Conservation (phyloP, 1,140 invertebrate genomes). For the Condylostylus longicornis region DNA sequence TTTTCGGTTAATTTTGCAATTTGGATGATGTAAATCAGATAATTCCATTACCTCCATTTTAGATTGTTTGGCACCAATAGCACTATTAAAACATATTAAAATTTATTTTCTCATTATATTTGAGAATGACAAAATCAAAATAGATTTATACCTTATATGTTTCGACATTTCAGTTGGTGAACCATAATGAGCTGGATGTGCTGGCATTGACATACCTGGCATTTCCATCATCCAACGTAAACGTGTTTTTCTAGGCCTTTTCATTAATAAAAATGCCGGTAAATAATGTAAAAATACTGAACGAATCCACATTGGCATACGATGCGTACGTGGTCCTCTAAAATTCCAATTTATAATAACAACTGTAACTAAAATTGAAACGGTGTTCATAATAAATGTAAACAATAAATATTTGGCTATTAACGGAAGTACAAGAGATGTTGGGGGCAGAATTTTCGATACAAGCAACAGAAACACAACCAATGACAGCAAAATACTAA, state of each 20-base stretch:
- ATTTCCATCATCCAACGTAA: constrained; percentile 95
- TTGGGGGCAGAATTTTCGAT: constrained; percentile 97
- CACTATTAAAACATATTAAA: constrained; percentile 24
- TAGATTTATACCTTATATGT: constrained; percentile 43
- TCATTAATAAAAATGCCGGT: constrained; percentile 75
- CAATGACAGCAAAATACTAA: constrained; percentile 96
- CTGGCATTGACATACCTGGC: constrained; percentile 67
- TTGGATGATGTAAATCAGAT: constrained; percentile 86
- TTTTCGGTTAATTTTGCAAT: constrained; percentile 86
- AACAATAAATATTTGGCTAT: constrained; percentile 98
- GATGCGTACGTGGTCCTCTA: constrained; percentile 73
- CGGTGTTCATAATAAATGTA: constrained; percentile 99
- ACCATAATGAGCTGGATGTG: constrained; percentile 51
- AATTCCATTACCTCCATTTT: constrained; percentile 88
- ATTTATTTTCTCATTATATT: constrained; percentile 4
- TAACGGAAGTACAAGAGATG: constrained; percentile 84
- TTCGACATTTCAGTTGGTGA: constrained; percentile 66
- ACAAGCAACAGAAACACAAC: constrained; percentile 98
- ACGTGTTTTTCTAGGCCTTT: constrained; percentile 78
- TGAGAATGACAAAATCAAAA: constrained; percentile 1
- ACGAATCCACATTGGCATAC: constrained; percentile 89
- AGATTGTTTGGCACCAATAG: constrained; percentile 45
- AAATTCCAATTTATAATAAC: constrained; percentile 99
- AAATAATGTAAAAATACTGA: constrained; percentile 87
- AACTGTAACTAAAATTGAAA: constrained; percentile 96